Evolutionary conservation across 2,888 invertebrate genomes (phyloP).

Genomic region (Amitus sp.): DNA sequence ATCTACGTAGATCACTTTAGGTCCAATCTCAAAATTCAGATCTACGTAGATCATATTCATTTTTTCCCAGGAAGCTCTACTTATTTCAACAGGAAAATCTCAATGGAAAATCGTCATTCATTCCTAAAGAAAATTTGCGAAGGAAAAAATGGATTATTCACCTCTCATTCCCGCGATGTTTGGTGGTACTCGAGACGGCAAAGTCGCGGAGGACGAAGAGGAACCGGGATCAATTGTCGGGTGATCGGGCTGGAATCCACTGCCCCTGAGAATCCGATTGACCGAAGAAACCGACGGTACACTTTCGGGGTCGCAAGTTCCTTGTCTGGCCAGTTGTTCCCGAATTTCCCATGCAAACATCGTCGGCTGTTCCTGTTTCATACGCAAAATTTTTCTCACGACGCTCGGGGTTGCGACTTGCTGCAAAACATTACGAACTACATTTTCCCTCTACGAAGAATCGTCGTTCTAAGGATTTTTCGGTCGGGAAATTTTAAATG

Average conservation of each 20-base stretch:
- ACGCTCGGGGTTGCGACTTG: conserved; percentile 97
- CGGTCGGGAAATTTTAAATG: too few relatives aligned
- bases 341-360: conserved; percentile 98
- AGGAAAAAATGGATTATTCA: conserved; percentile 28
- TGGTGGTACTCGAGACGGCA: conserved; percentile 52
- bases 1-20: too few relatives aligned
- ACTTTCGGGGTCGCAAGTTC: conserved; percentile 90
- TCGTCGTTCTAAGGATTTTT: too few relatives aligned
- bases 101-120: too few relatives aligned
- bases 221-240: conserved; percentile 44
- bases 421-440: conserved; percentile 68
- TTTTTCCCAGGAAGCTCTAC: too few relatives aligned
- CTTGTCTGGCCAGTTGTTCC: conserved; percentile 86
- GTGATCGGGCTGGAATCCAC: conserved; percentile 78
- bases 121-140: not conserved
- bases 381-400: conserved; percentile 91
- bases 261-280: conserved; percentile 90
- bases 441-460: too few relatives aligned
- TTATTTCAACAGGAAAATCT: too few relatives aligned
- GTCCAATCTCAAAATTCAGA: too few relatives aligned
- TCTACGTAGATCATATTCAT: too few relatives aligned
- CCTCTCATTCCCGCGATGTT: conserved; percentile 53
- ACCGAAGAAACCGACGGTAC: conserved; percentile 96
- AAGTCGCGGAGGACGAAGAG: conserved; percentile 49
- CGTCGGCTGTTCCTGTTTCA: conserved; percentile 95